Percentiles rank a stretch among this genome's conserved stretches.
Conservation (phyloP, 2,797 vertebrate genomes). For the Spondyliosoma cantharus region DNA sequence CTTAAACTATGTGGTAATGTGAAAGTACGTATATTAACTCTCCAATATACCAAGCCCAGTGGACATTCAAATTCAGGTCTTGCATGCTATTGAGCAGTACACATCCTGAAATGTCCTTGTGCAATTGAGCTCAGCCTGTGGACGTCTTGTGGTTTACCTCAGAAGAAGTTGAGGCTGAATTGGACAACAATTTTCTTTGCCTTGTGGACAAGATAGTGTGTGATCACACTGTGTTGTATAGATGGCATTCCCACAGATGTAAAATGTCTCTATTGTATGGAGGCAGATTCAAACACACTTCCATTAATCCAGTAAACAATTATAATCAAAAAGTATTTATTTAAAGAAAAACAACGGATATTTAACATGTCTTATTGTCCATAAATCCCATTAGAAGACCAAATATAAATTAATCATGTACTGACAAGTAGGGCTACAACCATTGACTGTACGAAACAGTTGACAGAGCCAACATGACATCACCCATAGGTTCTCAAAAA, state of each 20-base stretch:
- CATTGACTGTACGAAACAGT: neutral
- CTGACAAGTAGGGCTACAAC: neutral
- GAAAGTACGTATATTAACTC: neutral
- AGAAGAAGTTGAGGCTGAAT: neutral
- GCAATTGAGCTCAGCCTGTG: neutral
- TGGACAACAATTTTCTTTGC: neutral
- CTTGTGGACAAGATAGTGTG: neutral
- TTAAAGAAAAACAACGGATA: neutral
- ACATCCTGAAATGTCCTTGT: neutral
- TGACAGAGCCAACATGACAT: too few relatives aligned
- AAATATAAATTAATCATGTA: neutral
- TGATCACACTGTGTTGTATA: neutral
- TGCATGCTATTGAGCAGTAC: neutral
- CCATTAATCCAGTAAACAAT: neutral
- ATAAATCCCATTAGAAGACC: neutral
- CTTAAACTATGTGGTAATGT: conserved; percentile 1
- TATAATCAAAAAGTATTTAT: neutral
- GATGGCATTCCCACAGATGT: neutral
- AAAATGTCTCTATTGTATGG: neutral
- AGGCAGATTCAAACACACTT: neutral
- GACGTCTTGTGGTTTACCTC: neutral
- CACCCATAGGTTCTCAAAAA: too few relatives aligned
- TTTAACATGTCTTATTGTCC: too few relatives aligned
- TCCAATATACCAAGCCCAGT: neutral
- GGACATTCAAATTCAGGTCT: conserved; percentile 2